Evolutionary conservation across 1,140 invertebrate genomes (phyloP), one percentile per base, ranked within the genome.

Genomic region (Brachionus asplanchnoidis): DNA sequence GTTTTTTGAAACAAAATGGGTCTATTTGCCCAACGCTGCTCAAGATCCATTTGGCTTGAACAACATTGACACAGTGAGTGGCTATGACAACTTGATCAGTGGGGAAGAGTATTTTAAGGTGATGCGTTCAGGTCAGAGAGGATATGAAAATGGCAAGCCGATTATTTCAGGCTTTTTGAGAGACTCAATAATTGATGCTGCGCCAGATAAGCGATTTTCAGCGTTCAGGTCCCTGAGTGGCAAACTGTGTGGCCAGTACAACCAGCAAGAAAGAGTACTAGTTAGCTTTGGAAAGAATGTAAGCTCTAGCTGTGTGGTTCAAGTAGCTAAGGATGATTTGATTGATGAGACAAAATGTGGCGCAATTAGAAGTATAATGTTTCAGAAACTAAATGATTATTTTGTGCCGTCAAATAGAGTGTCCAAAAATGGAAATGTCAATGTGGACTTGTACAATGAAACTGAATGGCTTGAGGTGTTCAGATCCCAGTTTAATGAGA

Each of bases 341-440:
- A 82, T 32, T 28, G 26, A 56, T 42, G 40, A 40, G 20, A 11
- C 12, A 11, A 82, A 32, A 12, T 82, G 79, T 68, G 3, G 11
- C 3, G 20, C 50, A 3, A 32, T 82, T 4, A 82, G 79, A 26
- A 42, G n/a, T 8, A 40, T 82, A 28, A 65, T 82, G 36, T 82
- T 65, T 26, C 23, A 82, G 28, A 82, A 82, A 23, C n/a, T 82
- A 12, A 82, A 82, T 28, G 79, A 82, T n/a, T 82, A 82, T 68
- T 65, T 65, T 60, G 79, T 32, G 17, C 32, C 53, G 4, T 65
- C 79, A 36, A 82, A 60, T 7, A 44, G 20, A 23, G 26, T 82
- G 40, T 82, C 79, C 20, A 82, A 82, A 65, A 60, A 68, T 60
- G 79, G 79, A 1, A 68, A 82, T 36, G 53, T 32, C 4, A 82